Evolutionary conservation across 2,888 invertebrate species (phyloP).

Genomic region (Troglohyphantes excavatus): DNA sequence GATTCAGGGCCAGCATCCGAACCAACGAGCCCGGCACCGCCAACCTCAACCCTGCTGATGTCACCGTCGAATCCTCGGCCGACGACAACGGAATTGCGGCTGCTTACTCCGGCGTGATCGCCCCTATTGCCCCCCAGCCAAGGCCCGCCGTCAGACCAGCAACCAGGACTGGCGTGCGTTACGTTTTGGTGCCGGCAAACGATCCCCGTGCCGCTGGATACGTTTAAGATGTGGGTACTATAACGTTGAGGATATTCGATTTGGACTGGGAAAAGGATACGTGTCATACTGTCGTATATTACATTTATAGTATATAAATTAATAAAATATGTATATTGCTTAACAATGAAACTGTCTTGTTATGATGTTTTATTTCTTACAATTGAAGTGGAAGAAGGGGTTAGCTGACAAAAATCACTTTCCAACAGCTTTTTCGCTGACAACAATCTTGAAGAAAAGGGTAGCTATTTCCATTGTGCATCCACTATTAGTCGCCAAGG

Average conservation of each 20-base stretch:
- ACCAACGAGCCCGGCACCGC: slow-evolving; percentile 80
- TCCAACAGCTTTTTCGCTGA: too few relatives aligned
- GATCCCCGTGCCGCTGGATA: slow-evolving; percentile 69
- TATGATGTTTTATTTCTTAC: neutral
- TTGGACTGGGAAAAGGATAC: neutral
- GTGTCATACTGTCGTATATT: neutral
- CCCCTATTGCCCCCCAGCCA: neutral
- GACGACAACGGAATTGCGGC: slow-evolving; percentile 28
- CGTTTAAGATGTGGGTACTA: slow-evolving; percentile 43
- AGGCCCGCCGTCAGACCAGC: neutral
- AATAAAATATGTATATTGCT: neutral
- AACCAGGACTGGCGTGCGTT: slow-evolving; percentile 14
- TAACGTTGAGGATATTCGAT: neutral
- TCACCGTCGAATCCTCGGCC: slow-evolving; percentile 72
- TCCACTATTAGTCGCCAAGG: too few relatives aligned
- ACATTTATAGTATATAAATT: neutral
- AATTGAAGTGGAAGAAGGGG: too few relatives aligned
- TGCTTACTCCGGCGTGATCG: neutral
- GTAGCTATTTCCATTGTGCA: too few relatives aligned
- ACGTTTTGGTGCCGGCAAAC: slow-evolving; percentile 61
- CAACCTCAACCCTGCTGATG: slow-evolving; percentile 78
- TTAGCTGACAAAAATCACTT: too few relatives aligned
- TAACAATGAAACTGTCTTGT: neutral
- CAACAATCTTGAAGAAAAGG: too few relatives aligned
- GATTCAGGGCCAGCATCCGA: slow-evolving; percentile 79